Evolutionary conservation across 2,797 vertebrate species (phyloP).

Genomic region (Acestrorhynchus altus): DNA sequence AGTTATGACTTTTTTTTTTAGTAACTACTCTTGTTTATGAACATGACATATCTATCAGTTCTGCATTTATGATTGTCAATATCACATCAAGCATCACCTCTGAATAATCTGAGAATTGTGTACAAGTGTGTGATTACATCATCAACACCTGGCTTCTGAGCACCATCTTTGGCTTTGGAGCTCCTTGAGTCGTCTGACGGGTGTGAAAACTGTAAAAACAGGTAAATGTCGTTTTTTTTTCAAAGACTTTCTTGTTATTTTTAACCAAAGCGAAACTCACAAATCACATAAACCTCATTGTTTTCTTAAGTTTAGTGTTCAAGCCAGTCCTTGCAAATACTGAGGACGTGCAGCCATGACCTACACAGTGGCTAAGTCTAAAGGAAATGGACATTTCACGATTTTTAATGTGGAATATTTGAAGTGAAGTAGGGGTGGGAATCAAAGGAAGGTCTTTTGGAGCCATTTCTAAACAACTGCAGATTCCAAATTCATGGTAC

Average conservation of each 20-base stretch:
- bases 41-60: not conserved
- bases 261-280: not conserved
- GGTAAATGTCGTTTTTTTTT: not conserved
- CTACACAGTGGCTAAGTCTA: too few relatives aligned
- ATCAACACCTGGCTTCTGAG: not conserved
- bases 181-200: not conserved
- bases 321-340: too few relatives aligned
- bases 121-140: not conserved
- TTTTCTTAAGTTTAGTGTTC: not conserved
- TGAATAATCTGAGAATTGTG: not conserved
- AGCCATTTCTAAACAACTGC: too few relatives aligned
- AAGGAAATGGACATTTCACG: too few relatives aligned
- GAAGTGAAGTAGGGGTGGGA: too few relatives aligned
- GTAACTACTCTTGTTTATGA: too few relatives aligned
- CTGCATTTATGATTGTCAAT: not conserved
- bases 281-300: not conserved
- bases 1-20: too few relatives aligned
- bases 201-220: not conserved
- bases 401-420: too few relatives aligned
- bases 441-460: too few relatives aligned
- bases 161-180: not conserved
- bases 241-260: not conserved
- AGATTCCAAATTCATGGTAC: too few relatives aligned
- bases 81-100: conserved; percentile 10
- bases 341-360: too few relatives aligned